Evolutionary conservation across 2,797 vertebrate genomes (phyloP).

Genomic region (Enteromius unitaeniatus): DNA sequence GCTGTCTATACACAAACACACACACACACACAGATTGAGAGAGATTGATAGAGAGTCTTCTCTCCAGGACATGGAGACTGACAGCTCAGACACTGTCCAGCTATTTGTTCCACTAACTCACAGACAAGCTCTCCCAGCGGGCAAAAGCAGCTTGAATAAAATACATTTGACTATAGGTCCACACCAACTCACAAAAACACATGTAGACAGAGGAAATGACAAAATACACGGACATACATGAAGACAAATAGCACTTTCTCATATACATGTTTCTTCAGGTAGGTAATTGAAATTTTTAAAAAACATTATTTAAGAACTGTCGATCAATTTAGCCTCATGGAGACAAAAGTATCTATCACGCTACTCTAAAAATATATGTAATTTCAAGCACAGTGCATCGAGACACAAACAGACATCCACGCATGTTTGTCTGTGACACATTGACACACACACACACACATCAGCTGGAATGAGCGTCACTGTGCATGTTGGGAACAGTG

Average conservation of each 20-base stretch:
- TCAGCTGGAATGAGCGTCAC: slow-evolving; percentile 38
- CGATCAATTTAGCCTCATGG: background rate
- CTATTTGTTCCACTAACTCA: slow-evolving; percentile 53
- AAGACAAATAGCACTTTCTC: background rate
- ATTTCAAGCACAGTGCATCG: slow-evolving; percentile 2
- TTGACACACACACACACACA: background rate
- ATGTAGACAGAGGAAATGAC: background rate
- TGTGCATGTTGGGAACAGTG: slow-evolving; percentile 25
- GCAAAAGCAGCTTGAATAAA: slow-evolving; percentile 48
- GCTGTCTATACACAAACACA: slow-evolving; percentile 22
- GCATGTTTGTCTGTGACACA: no score
- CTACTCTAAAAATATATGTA: background rate
- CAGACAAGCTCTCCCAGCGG: slow-evolving; percentile 29
- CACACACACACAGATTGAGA: background rate
- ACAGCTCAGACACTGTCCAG: slow-evolving; percentile 51
- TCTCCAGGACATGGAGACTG: slow-evolving; percentile 30
- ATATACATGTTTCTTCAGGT: background rate
- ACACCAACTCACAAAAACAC: slow-evolving; percentile 13
- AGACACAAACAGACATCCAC: slow-evolving; percentile 22
- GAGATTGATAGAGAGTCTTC: slow-evolving; percentile 35
- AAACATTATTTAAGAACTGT: background rate
- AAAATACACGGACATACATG: background rate
- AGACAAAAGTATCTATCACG: background rate
- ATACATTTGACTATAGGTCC: slow-evolving; percentile 10
- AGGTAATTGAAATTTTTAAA: background rate